These are phyloP conservation scores for Spheniscus humboldti DNA, from an alignment of 2,797 vertebrate genomes.

Conservation along the genomic window DNA sequence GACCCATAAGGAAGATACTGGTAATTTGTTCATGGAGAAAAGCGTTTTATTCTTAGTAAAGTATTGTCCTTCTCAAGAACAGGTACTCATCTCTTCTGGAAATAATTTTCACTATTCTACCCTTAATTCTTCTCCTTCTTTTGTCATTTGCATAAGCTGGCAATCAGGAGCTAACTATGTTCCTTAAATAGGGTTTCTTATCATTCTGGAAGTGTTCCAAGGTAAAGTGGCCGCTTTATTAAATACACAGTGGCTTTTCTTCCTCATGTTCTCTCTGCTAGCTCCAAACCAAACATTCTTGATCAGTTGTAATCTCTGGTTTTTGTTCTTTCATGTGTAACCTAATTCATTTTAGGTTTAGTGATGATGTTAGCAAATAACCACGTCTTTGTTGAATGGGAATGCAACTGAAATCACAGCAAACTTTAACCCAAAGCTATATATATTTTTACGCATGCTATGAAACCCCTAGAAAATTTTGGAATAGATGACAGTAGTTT, in stretches of 20 bases:
- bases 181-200: neutral
- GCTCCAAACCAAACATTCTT: neutral
- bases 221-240: neutral
- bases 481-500: neutral
- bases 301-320: neutral
- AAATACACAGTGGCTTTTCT: neutral
- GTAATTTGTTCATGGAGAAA: neutral
- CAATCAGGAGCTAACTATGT: neutral
- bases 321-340: neutral
- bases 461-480: neutral
- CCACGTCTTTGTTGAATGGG: neutral
- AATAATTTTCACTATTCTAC: neutral
- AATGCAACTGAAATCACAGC: neutral
- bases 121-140: neutral
- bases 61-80: neutral
- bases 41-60: neutral
- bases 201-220: neutral
- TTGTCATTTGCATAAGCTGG: neutral
- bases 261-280: neutral
- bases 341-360: neutral
- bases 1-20: neutral
- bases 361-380: neutral
- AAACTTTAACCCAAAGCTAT: neutral
- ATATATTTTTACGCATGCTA: neutral
- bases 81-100: neutral